Evolutionary conservation across 2,113 vertebrate species (phyloP).

Genomic region (Dunckerocampus dactyliophorus): DNA sequence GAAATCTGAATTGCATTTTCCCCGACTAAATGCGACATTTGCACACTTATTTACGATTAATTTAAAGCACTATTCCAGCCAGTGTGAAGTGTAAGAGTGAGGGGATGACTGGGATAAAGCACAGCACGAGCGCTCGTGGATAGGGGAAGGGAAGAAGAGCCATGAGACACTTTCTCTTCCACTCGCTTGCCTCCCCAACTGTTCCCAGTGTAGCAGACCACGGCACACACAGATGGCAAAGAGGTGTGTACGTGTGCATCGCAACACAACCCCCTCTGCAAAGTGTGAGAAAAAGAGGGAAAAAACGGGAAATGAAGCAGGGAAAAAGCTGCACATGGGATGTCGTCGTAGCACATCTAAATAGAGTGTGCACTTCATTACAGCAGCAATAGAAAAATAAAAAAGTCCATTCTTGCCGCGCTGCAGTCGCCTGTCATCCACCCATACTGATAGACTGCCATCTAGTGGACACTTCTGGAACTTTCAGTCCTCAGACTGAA

Average conservation of each 20-base stretch:
- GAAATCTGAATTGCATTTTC: slow-evolving; percentile 1
- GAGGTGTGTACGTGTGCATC: slow-evolving; percentile 41
- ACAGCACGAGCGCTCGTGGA: slow-evolving; percentile 41
- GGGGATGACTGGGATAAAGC: slow-evolving; percentile 36
- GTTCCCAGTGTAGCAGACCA: slow-evolving; percentile 61
- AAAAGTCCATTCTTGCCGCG: not conserved
- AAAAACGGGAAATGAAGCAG: slow-evolving; percentile 28
- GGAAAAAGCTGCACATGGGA: not conserved
- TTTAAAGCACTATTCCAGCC: too few relatives aligned
- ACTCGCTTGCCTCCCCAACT: slow-evolving; percentile 54
- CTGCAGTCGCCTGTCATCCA: too few relatives aligned
- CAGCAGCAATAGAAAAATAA: not conserved
- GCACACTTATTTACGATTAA: not conserved
- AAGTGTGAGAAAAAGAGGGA: slow-evolving; percentile 39
- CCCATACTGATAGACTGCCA: not conserved
- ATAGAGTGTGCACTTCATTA: slow-evolving; percentile 19
- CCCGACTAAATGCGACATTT: not conserved
- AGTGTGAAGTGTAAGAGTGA: not conserved
- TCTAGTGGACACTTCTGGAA: not conserved
- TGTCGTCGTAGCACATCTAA: slow-evolving; percentile 2
- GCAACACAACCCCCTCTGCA: too few relatives aligned
- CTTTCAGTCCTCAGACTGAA: not conserved
- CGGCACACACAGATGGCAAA: slow-evolving; percentile 67
- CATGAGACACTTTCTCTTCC: slow-evolving; percentile 58
- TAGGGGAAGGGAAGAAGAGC: slow-evolving; percentile 42